Percentiles rank a stretch among this genome's conserved stretches.
phyloP scores from a whole-genome alignment of 2,888 invertebrate genomes.

The Colostygia pectinataria region DNA sequence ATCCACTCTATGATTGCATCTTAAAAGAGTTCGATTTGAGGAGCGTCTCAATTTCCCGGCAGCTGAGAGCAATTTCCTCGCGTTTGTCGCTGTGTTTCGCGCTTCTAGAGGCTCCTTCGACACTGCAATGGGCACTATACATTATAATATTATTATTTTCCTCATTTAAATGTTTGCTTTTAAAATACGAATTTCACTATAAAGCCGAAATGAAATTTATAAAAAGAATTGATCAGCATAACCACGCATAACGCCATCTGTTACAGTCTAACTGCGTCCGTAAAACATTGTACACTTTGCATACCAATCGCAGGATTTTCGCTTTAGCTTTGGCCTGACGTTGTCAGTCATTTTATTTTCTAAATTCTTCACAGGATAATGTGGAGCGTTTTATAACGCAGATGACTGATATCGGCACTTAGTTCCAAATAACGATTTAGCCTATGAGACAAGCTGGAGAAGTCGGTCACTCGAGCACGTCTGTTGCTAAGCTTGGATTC shows the following conservation, averaged over 20 bases:
- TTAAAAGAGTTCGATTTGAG: conserved; percentile 57
- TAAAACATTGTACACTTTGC: conserved; percentile 35
- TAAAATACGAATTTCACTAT: background rate
- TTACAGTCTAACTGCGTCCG: conserved; percentile 24
- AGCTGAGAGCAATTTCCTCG: conserved; percentile 69
- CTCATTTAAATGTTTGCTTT: conserved; percentile 6
- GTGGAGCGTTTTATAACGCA: conserved; percentile 44
- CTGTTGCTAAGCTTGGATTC: conserved; percentile 43
- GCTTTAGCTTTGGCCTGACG: conserved; percentile 19
- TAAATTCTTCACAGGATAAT: conserved; percentile 33
- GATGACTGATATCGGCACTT: conserved; percentile 48
- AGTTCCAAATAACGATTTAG: conserved; percentile 46
- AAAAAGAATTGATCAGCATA: too few relatives aligned
- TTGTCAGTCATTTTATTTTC: conserved; percentile 34
- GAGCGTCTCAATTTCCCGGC: conserved; percentile 70
- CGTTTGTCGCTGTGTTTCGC: conserved; percentile 55
- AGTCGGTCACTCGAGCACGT: conserved; percentile 54
- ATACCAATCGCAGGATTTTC: conserved; percentile 31
- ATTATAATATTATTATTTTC: conserved; percentile 8
- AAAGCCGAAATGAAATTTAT: too few relatives aligned
- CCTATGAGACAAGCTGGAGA: conserved; percentile 42
- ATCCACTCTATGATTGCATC: conserved; percentile 45
- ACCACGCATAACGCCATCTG: conserved; percentile 23
- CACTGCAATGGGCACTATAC: conserved; percentile 32
- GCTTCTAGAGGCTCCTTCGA: conserved; percentile 22